Conservation (phyloP, 1,140 invertebrate species). For the Eriosoma lanigerum region DNA sequence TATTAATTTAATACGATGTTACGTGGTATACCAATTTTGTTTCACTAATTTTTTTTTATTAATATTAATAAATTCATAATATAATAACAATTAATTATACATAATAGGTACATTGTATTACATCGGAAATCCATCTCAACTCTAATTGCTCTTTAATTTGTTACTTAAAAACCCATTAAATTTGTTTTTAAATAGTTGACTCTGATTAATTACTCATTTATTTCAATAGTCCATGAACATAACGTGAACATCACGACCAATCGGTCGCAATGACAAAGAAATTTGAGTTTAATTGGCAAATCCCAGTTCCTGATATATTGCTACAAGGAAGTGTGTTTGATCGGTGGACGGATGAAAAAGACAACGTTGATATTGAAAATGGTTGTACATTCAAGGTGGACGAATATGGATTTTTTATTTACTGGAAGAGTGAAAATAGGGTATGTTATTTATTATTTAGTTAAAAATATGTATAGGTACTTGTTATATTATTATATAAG, state of each 20-base stretch:
- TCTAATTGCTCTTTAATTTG: slow-evolving; percentile 29
- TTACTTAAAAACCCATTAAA: slow-evolving; percentile 40
- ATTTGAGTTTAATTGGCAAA: slow-evolving; percentile 98
- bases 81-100: slow-evolving; percentile 21
- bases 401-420: slow-evolving; percentile 98
- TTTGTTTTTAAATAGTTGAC: neutral
- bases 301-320: slow-evolving; percentile 84
- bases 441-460: slow-evolving; percentile 67
- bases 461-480: too few relatives aligned
- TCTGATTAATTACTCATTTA: slow-evolving; percentile 27
- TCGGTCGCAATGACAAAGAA: slow-evolving; percentile 83
- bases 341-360: slow-evolving; percentile 95
- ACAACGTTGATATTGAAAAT: slow-evolving; percentile 83
- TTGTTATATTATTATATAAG: too few relatives aligned
- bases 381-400: slow-evolving; percentile 93
- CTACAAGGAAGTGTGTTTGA: slow-evolving; percentile 85
- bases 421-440: slow-evolving; percentile 95
- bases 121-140: slow-evolving; percentile 1
- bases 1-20: too few relatives aligned
- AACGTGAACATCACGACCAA: slow-evolving; percentile 41
- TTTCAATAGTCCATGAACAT: slow-evolving; percentile 34
- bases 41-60: too few relatives aligned
- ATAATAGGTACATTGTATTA: neutral
- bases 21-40: too few relatives aligned
- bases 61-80: neutral